Evolutionary conservation across 1,140 invertebrate genomes (phyloP).

Genomic region (Drosophila sucinea): DNA sequence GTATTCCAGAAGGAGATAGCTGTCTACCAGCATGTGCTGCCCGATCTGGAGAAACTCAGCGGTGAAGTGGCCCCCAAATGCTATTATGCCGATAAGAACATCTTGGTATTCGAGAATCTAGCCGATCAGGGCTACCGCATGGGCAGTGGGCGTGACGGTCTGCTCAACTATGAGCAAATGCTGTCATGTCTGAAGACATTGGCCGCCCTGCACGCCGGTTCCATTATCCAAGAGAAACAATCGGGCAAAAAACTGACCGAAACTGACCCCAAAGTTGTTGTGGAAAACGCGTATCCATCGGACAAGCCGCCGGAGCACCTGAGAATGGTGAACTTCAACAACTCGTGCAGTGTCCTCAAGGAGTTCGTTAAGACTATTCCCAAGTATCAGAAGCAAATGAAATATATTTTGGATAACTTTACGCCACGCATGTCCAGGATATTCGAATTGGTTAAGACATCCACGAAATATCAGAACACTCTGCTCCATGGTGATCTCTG

Average conservation of each 20-base stretch:
- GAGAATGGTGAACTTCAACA: constrained; percentile 82
- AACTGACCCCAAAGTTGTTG: constrained; percentile 83
- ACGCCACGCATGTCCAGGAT: constrained; percentile 81
- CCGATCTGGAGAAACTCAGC: constrained; percentile 62
- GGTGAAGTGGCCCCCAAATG: constrained; percentile 77
- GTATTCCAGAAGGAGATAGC: constrained; percentile 84
- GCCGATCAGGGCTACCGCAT: constrained; percentile 75
- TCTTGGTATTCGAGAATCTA: constrained; percentile 84
- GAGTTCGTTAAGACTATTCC: constrained; percentile 83
- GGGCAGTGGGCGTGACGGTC: constrained; percentile 71
- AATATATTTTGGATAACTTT: constrained; percentile 69
- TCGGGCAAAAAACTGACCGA: constrained; percentile 81
- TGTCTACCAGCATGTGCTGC: constrained; percentile 83
- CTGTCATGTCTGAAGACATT: constrained; percentile 84
- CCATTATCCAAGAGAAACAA: constrained; percentile 84
- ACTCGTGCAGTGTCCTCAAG: constrained; percentile 82
- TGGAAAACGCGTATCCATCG: constrained; percentile 84
- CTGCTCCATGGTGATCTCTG: constrained; percentile 86
- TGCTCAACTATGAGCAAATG: constrained; percentile 84
- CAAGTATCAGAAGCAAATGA: constrained; percentile 66
- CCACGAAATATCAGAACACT: constrained; percentile 84
- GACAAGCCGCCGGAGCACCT: constrained; percentile 67
- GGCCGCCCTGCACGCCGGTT: constrained; percentile 85
- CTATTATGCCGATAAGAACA: constrained; percentile 82
- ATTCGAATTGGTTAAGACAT: constrained; percentile 83